A percentile compares a stretch with the other conserved stretches of the same genome.
phyloP scores from a whole-genome alignment of 2,888 invertebrate species.

The Baccha elongata region DNA sequence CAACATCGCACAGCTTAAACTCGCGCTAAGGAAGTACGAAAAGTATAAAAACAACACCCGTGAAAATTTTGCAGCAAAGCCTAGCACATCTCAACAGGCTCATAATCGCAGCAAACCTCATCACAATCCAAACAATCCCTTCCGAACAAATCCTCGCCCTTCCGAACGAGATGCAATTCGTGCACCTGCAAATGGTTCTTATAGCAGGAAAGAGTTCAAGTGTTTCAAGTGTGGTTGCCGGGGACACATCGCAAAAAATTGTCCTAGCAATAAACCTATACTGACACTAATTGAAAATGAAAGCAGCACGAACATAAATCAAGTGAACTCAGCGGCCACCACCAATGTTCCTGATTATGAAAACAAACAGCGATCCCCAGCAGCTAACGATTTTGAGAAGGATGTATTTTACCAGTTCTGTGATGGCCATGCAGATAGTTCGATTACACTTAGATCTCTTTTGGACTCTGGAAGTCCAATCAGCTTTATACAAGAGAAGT shows the following conservation, averaged over 20 bases:
- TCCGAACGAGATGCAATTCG: slow-evolving; percentile 27
- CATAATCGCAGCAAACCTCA: slow-evolving; percentile 9
- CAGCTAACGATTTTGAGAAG: slow-evolving; percentile 28
- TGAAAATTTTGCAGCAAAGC: slow-evolving; percentile 4
- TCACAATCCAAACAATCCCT: slow-evolving; percentile 1
- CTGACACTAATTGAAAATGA: slow-evolving; percentile 12
- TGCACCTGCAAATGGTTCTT: not conserved
- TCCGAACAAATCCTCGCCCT: not conserved
- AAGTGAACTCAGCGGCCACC: not conserved
- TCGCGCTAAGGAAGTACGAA: slow-evolving; percentile 30
- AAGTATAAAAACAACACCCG: slow-evolving; percentile 37
- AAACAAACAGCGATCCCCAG: not conserved
- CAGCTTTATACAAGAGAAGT: slow-evolving; percentile 46
- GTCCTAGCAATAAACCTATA: slow-evolving; percentile 14
- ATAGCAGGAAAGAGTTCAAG: slow-evolving; percentile 20
- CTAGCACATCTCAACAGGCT: slow-evolving; percentile 32
- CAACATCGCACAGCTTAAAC: slow-evolving; percentile 30
- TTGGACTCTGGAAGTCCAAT: slow-evolving; percentile 60
- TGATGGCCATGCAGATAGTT: slow-evolving; percentile 12
- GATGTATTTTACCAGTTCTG: slow-evolving; percentile 18
- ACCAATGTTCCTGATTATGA: not conserved
- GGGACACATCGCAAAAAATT: too few relatives aligned
- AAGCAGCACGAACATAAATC: not conserved
- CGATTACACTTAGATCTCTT: slow-evolving; percentile 14
- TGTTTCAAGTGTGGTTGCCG: slow-evolving; percentile 60